phyloP scores from a whole-genome alignment of 2,113 vertebrate species.

The Glaucidium brasilianum region DNA sequence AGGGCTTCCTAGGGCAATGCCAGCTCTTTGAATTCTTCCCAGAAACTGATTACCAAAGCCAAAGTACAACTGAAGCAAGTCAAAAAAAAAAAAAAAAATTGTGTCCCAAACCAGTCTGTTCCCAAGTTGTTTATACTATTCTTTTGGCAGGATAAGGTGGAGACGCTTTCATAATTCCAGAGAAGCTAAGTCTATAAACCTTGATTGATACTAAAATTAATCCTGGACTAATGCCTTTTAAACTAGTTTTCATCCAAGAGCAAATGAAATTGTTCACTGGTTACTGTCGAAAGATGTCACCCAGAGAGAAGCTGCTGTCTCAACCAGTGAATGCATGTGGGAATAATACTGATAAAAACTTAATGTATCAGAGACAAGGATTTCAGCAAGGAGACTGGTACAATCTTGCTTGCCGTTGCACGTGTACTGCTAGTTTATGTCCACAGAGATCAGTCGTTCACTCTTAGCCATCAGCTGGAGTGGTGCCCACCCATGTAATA shows the following conservation, averaged over 20 bases:
- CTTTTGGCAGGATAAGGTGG: background rate
- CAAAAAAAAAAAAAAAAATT: background rate
- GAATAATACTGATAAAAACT: background rate
- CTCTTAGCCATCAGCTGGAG: background rate
- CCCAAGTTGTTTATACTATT: background rate
- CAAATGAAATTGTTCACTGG: background rate
- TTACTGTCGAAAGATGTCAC: background rate
- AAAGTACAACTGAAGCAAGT: background rate
- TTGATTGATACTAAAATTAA: background rate
- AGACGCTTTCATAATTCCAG: background rate
- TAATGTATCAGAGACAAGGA: background rate
- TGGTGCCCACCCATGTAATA: background rate
- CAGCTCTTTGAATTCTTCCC: conserved; percentile 1
- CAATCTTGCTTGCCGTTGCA: background rate
- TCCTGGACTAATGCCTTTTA: background rate
- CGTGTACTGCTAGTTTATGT: background rate
- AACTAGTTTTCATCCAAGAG: background rate
- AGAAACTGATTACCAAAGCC: background rate
- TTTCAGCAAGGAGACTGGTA: background rate
- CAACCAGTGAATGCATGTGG: background rate
- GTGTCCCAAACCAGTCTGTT: background rate
- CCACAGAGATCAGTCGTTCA: background rate
- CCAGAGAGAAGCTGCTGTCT: background rate
- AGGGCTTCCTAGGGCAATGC: background rate
- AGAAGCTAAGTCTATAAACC: background rate